phyloP scores from a whole-genome alignment of 2,113 vertebrate species.

The Neopipo cinnamomea region DNA sequence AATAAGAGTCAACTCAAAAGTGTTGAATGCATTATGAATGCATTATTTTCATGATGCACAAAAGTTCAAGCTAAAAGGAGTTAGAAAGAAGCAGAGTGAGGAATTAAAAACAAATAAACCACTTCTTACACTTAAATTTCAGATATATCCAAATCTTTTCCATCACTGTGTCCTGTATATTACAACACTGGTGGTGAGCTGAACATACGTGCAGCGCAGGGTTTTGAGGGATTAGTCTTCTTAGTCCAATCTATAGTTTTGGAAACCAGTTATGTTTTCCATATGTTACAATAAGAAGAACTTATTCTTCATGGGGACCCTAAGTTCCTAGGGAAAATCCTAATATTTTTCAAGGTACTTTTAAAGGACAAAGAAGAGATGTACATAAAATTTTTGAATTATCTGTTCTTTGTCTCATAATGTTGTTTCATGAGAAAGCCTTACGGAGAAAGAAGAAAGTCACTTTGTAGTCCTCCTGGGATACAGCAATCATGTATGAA shows the following conservation, averaged over 20 bases:
- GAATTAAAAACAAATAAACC: background rate
- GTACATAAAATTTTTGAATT: background rate
- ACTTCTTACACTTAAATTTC: background rate
- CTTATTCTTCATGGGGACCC: background rate
- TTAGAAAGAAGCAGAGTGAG: background rate
- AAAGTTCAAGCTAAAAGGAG: background rate
- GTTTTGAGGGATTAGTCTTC: background rate
- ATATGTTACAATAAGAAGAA: background rate
- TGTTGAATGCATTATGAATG: too few species aligned
- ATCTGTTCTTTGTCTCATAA: background rate
- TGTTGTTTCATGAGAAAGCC: background rate
- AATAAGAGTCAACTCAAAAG: background rate
- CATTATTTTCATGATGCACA: background rate
- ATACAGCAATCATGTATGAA: background rate
- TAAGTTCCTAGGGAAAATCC: background rate
- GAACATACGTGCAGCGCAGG: background rate
- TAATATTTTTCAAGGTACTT: background rate
- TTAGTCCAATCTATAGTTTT: background rate
- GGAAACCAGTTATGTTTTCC: background rate
- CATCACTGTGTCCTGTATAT: background rate
- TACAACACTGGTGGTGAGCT: background rate
- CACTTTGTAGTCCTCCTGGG: constrained; percentile 24
- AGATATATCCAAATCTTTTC: background rate
- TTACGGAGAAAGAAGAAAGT: constrained; percentile 10
- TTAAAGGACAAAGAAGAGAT: background rate